These are phyloP conservation scores for Rhea americana DNA, from an alignment of 2,113 vertebrate genomes.

Conservation along the genomic window DNA sequence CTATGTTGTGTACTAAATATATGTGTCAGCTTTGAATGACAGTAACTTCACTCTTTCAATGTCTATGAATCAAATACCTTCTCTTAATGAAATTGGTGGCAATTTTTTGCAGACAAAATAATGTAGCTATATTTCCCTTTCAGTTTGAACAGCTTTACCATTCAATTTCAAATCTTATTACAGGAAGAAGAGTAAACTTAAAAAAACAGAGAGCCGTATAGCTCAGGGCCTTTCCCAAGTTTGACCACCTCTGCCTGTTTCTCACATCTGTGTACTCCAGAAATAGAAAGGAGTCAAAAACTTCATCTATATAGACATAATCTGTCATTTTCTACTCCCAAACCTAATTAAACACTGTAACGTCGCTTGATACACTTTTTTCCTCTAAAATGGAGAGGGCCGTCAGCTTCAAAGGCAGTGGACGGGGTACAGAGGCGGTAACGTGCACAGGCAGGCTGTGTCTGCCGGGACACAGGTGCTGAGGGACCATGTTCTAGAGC, in stretches of 20 bases:
- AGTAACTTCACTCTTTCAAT: not conserved
- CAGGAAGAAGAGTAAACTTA: not conserved
- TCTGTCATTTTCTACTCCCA: not conserved
- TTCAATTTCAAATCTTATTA: not conserved
- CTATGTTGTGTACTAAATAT: not conserved
- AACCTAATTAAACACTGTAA: not conserved
- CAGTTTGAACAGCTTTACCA: not conserved
- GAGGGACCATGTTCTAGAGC: not conserved
- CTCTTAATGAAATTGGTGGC: not conserved
- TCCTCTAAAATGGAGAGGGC: not conserved
- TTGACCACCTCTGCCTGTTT: not conserved
- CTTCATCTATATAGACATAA: not conserved
- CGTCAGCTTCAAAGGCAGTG: not conserved
- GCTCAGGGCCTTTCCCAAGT: not conserved
- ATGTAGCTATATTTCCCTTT: not conserved
- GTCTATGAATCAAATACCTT: not conserved
- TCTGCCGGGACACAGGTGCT: not conserved
- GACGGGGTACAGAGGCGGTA: not conserved
- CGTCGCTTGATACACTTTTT: not conserved
- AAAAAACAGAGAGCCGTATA: not conserved
- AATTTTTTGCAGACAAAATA: not conserved
- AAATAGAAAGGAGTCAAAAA: not conserved
- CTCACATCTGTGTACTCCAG: not conserved
- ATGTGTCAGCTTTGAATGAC: not conserved
- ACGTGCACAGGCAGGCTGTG: rapidly evolving